Evolutionary conservation across 2,888 invertebrate genomes (phyloP).

Genomic region (Trichopria drosophilae): DNA sequence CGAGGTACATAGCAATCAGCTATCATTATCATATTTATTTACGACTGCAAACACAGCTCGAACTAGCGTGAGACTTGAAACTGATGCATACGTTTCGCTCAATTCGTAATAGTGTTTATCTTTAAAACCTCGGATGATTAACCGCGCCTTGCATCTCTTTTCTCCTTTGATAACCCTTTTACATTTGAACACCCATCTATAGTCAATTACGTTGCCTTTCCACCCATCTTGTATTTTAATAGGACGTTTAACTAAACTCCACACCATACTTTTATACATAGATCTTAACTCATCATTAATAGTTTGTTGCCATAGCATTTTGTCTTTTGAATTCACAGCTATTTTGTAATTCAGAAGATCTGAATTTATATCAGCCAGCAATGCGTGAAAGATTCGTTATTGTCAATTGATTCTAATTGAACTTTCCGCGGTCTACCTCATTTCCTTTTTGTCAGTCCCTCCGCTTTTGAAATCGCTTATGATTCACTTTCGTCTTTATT

Average conservation of each 20-base stretch:
- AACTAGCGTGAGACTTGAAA: too few species aligned
- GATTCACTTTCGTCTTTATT: slow-evolving; percentile 2
- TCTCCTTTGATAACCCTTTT: slow-evolving; percentile 11
- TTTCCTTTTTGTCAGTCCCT: not conserved
- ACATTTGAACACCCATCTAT: slow-evolving; percentile 28
- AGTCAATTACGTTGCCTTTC: slow-evolving; percentile 26
- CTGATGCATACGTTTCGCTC: too few species aligned
- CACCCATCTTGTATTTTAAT: slow-evolving; percentile 6
- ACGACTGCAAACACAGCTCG: slow-evolving; percentile 9
- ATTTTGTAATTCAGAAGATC: slow-evolving; percentile 6
- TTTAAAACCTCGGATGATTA: too few species aligned
- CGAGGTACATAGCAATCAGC: slow-evolving; percentile 23
- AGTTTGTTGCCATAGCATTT: slow-evolving; percentile 9
- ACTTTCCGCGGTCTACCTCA: slow-evolving; percentile 1
- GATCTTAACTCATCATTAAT: slow-evolving; percentile 24
- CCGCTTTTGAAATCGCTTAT: not conserved
- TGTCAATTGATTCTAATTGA: not conserved
- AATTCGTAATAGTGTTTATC: slow-evolving; percentile 5
- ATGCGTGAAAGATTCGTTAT: too few species aligned
- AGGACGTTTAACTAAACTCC: slow-evolving; percentile 17
- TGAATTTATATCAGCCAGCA: not conserved
- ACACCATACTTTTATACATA: slow-evolving; percentile 25
- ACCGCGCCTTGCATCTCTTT: slow-evolving; percentile 21
- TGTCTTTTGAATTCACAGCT: slow-evolving; percentile 10
- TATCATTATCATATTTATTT: slow-evolving; percentile 21